Conservation (phyloP, 2,888 invertebrate species). For the Cremastobaeus sp. region DNA sequence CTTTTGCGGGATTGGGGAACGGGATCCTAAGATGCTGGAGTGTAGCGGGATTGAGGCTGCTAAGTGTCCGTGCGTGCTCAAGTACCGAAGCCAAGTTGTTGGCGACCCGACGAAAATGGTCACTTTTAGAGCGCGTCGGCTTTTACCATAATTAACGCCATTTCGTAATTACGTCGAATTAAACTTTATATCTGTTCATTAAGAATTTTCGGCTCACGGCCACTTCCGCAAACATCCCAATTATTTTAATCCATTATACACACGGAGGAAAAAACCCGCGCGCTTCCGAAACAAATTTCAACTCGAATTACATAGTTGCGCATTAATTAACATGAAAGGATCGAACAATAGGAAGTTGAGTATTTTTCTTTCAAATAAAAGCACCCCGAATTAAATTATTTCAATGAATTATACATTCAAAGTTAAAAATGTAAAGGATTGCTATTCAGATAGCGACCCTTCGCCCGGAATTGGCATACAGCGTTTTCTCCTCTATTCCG, state of each 20-base stretch:
- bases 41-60: conserved; percentile 34
- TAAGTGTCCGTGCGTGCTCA: conserved; percentile 53
- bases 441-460: conserved; percentile 22
- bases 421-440: conserved; percentile 32
- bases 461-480: conserved; percentile 36
- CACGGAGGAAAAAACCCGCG: too few species aligned
- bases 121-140: conserved; percentile 25
- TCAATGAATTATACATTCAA: conserved; percentile 4
- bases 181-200: conserved; percentile 7
- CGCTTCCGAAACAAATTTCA: too few species aligned
- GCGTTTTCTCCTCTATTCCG: conserved; percentile 43
- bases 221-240: too few species aligned
- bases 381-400: too few species aligned
- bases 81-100: conserved; percentile 49
- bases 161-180: conserved; percentile 20
- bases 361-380: too few species aligned
- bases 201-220: too few species aligned
- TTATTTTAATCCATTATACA: too few species aligned
- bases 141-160: conserved; percentile 38
- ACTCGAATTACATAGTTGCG: too few species aligned
- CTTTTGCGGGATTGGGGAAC: conserved; percentile 49
- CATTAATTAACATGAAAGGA: too few species aligned
- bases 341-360: too few species aligned
- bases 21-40: conserved; percentile 35
- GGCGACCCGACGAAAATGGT: conserved; percentile 44